Percentiles rank a stretch among this genome's conserved stretches.
These are phyloP conservation scores for Nothura maculosa DNA, from an alignment of 2,797 vertebrate species.

Conservation along the genomic window DNA sequence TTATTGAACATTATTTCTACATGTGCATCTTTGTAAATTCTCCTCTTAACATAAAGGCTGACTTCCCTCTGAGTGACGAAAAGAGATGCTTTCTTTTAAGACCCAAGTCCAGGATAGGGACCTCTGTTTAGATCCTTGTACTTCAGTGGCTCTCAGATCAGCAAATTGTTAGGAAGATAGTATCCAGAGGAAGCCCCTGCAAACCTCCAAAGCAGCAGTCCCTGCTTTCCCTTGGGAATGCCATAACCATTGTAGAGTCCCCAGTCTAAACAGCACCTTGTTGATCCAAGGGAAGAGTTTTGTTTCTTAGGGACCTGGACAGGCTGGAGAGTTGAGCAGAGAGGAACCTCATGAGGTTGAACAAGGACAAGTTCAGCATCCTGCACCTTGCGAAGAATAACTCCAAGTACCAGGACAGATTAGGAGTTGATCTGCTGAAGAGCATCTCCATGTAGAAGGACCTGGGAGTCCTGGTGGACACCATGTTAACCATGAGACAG, in stretches of 20 bases:
- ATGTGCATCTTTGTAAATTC: neutral
- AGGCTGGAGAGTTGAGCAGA: no score
- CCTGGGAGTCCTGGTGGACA: no score
- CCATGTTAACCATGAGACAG: no score
- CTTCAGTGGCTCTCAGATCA: neutral
- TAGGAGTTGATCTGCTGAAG: no score
- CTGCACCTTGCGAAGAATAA: no score
- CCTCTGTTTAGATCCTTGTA: neutral
- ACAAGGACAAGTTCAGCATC: no score
- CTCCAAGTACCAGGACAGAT: no score
- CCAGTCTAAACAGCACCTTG: neutral
- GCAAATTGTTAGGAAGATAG: neutral
- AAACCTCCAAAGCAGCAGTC: neutral
- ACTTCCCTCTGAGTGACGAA: neutral
- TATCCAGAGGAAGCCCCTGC: neutral
- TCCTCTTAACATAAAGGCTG: neutral
- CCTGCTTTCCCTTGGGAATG: rapidly evolving
- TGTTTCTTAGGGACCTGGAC: neutral
- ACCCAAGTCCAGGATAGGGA: neutral
- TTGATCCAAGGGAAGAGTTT: neutral
- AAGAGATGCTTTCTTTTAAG: neutral
- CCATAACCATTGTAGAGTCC: neutral
- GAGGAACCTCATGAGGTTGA: no score
- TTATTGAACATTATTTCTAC: rapidly evolving
- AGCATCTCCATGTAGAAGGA: no score